Evolutionary conservation across 2,113 vertebrate genomes (phyloP).

Genomic region (Takifugu flavidus): DNA sequence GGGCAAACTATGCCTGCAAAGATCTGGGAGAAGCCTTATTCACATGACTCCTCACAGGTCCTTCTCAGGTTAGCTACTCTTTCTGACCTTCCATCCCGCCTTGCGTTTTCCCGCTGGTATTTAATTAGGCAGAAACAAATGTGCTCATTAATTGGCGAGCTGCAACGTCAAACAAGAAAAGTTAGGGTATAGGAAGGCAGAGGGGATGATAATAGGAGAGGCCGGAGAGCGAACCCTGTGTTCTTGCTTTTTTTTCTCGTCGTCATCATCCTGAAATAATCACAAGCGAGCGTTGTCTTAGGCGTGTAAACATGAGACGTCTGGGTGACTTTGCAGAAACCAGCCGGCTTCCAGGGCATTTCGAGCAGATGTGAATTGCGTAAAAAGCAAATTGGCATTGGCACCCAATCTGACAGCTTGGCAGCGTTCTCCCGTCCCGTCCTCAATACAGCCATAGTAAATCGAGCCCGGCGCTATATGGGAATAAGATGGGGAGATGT

Average conservation of each 20-base stretch:
- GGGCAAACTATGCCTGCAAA: too few species aligned
- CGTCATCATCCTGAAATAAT: slow-evolving; percentile 14
- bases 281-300: slow-evolving; percentile 11
- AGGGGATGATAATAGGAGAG: too few species aligned
- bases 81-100: slow-evolving; percentile 12
- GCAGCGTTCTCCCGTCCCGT: slow-evolving; percentile 33
- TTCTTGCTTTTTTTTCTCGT: background rate
- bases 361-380: slow-evolving; percentile 55
- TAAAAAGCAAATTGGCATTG: slow-evolving; percentile 57
- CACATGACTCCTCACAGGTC: too few species aligned
- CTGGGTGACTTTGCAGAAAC: slow-evolving; percentile 51
- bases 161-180: background rate
- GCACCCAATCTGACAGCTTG: slow-evolving; percentile 55
- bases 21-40: too few species aligned
- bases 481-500: slow-evolving; percentile 40
- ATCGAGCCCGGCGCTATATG: slow-evolving; percentile 30
- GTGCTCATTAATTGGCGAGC: slow-evolving; percentile 20
- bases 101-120: background rate
- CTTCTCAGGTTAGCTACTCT: slow-evolving; percentile 1
- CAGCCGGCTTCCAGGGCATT: slow-evolving; percentile 33
- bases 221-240: background rate
- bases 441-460: slow-evolving; percentile 40
- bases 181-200: too few species aligned
- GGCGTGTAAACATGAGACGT: slow-evolving; percentile 44
- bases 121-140: slow-evolving; percentile 37